Conservation (phyloP, 2,888 invertebrate species). For the Xanthorhoe spadicearia region DNA sequence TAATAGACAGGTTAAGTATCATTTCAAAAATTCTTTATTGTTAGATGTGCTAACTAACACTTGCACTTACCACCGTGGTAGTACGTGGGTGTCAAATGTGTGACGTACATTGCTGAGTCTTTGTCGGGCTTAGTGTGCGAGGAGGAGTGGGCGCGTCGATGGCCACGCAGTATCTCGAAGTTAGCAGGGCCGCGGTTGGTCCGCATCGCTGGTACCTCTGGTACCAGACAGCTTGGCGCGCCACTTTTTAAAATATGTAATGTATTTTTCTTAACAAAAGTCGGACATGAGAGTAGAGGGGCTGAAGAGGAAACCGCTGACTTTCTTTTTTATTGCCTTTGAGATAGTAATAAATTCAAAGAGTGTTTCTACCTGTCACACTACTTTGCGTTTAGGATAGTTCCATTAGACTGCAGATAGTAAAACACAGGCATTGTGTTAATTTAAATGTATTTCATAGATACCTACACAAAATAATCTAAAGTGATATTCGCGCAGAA, state of each 20-base stretch:
- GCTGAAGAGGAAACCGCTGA: conserved; percentile 65
- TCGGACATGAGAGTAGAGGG: conserved; percentile 64
- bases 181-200: conserved; percentile 47
- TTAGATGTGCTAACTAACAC: conserved; percentile 30
- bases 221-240: conserved; percentile 82
- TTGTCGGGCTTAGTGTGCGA: conserved; percentile 31
- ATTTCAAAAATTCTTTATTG: conserved; percentile 16
- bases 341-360: conserved; percentile 64
- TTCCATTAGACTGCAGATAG: conserved; percentile 22
- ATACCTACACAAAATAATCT: conserved; percentile 1
- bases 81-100: conserved; percentile 23
- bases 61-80: conserved; percentile 5
- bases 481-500: conserved; percentile 9
- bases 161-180: conserved; percentile 51
- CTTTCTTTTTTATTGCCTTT: conserved; percentile 80
- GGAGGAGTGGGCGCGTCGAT: conserved; percentile 44
- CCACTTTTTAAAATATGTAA: conserved; percentile 68
- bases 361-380: conserved; percentile 52
- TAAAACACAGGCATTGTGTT: conserved; percentile 10
- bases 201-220: conserved; percentile 59
- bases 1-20: background rate
- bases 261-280: conserved; percentile 69
- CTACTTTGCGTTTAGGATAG: conserved; percentile 50
- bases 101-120: conserved; percentile 52
- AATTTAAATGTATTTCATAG: conserved; percentile 7